phyloP scores from a whole-genome alignment of 2,113 vertebrate genomes.

The Anolis carolinensis region DNA sequence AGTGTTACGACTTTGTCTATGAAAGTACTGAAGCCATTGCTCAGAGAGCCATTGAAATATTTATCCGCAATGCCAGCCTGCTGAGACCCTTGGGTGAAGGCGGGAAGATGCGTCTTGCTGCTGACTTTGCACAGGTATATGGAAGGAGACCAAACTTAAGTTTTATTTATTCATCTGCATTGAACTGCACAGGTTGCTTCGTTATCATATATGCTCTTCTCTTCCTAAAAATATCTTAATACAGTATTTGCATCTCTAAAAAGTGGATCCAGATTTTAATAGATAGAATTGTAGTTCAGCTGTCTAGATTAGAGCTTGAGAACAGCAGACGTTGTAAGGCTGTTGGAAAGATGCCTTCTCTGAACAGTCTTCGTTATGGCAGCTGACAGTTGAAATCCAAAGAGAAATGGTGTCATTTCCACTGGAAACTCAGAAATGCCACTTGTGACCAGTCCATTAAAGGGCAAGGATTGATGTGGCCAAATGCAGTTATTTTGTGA shows the following conservation, averaged over 20 bases:
- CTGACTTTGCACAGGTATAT: conserved; percentile 94
- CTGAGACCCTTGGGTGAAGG: conserved; percentile 91
- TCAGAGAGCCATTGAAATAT: conserved; percentile 88
- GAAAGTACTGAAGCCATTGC: conserved; percentile 90
- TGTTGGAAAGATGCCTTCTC: not conserved
- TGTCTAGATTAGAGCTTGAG: not conserved
- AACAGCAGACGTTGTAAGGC: not conserved
- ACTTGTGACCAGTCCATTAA: too few species aligned
- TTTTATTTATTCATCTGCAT: not conserved
- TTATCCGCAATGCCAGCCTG: conserved; percentile 90
- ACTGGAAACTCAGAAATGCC: not conserved
- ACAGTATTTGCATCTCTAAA: too few species aligned
- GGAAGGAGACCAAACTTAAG: not conserved
- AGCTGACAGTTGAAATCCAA: not conserved
- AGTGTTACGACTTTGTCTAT: conserved; percentile 92
- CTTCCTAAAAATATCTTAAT: not conserved
- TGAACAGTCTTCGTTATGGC: not conserved
- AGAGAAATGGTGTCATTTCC: not conserved
- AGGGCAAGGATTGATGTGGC: not conserved
- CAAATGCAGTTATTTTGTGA: too few species aligned
- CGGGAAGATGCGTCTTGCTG: conserved; percentile 93
- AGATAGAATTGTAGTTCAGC: not conserved
- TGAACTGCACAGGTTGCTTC: not conserved
- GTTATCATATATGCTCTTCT: too few species aligned
- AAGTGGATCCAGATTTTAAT: too few species aligned